A percentile compares a stretch with the other conserved stretches of the same genome.
Evolutionary conservation across 2,797 vertebrate genomes (phyloP).

Genomic region (Bovichtus diacanthus): DNA sequence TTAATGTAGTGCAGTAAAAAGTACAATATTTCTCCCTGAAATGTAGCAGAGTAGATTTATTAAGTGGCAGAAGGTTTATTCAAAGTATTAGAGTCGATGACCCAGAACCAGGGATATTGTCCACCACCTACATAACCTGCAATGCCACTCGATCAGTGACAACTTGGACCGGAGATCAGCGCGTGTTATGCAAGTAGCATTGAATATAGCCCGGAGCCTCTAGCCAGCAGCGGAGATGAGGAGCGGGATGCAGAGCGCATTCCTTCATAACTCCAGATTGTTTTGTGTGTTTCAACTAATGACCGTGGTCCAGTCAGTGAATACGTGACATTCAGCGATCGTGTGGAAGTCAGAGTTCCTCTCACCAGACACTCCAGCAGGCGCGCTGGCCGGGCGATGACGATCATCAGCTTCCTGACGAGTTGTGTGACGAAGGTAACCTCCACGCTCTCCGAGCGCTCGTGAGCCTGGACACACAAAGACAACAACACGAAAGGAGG

Average conservation of each 20-base stretch:
- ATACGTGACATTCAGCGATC: neutral
- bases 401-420: conserved; percentile 95
- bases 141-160: no score
- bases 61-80: neutral
- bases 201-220: no score
- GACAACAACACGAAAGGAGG: neutral
- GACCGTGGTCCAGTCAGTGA: neutral
- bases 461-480: conserved; percentile 88
- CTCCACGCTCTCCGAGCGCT: conserved; percentile 95
- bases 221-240: neutral
- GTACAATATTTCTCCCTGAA: neutral
- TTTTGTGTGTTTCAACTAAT: neutral
- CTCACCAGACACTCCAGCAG: conserved; percentile 98
- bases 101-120: neutral
- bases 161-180: no score
- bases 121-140: no score
- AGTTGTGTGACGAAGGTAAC: conserved; percentile 95
- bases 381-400: conserved; percentile 95
- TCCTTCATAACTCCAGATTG: neutral
- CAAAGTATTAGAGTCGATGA: neutral
- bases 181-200: no score
- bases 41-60: neutral
- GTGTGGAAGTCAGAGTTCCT: neutral
- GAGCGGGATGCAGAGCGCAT: neutral
- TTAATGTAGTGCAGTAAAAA: neutral